Percentiles rank a stretch among this genome's conserved stretches.
phyloP scores from a whole-genome alignment of 2,888 invertebrate genomes.

The Craniophora ligustri region DNA sequence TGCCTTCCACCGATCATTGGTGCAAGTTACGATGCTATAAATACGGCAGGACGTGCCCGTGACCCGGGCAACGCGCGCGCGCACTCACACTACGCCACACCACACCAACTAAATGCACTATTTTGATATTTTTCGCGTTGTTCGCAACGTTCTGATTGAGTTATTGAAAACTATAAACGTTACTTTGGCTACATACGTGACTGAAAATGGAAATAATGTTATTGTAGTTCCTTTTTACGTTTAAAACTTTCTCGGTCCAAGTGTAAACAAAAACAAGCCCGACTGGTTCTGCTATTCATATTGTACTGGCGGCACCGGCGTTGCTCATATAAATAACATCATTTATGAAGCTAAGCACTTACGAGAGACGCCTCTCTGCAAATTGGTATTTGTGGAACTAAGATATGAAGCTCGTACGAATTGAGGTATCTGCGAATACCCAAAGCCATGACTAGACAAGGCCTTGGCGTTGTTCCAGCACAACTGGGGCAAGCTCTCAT shows the following conservation, averaged over 20 bases:
- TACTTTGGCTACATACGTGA: slow-evolving; percentile 52
- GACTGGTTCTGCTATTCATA: slow-evolving; percentile 27
- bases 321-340: slow-evolving; percentile 24
- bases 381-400: slow-evolving; percentile 51
- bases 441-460: slow-evolving; percentile 70
- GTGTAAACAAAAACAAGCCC: slow-evolving; percentile 26
- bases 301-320: slow-evolving; percentile 19
- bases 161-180: slow-evolving; percentile 44
- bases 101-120: slow-evolving; percentile 44
- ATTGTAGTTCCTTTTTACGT: slow-evolving; percentile 24
- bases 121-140: slow-evolving; percentile 49
- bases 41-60: slow-evolving; percentile 83
- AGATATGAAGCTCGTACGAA: slow-evolving; percentile 56
- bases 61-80: slow-evolving; percentile 69
- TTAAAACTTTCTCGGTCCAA: slow-evolving; percentile 24
- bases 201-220: slow-evolving; percentile 46
- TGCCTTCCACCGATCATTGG: slow-evolving; percentile 78
- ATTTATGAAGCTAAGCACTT: slow-evolving; percentile 31
- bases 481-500: slow-evolving; percentile 78
- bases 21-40: slow-evolving; percentile 86
- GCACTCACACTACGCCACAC: slow-evolving; percentile 49
- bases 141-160: slow-evolving; percentile 42
- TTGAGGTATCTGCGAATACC: slow-evolving; percentile 66
- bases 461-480: slow-evolving; percentile 80
- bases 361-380: slow-evolving; percentile 16